Evolutionary conservation across 1,140 invertebrate genomes (phyloP).

Genomic region (Cydia amplana): DNA sequence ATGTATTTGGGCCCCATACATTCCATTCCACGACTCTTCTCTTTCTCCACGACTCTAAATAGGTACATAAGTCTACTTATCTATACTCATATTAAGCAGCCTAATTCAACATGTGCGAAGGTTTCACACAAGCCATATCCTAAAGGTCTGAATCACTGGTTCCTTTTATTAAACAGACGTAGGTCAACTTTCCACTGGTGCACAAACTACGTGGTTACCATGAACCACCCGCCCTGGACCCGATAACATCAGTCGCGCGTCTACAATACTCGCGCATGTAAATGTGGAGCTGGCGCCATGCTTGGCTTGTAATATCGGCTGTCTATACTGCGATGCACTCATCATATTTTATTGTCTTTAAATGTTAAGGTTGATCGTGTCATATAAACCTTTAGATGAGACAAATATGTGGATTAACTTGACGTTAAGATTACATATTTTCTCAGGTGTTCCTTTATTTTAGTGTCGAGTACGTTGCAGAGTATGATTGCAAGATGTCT

Average conservation of each 20-base stretch:
- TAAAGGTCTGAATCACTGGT: background rate
- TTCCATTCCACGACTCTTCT: no score
- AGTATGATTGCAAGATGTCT: no score
- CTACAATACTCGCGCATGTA: slow-evolving; percentile 51
- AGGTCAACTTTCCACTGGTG: background rate
- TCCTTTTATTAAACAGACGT: background rate
- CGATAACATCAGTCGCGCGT: slow-evolving; percentile 57
- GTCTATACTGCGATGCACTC: background rate
- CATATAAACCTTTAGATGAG: background rate
- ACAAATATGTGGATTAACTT: background rate
- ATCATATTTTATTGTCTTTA: background rate
- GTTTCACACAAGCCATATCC: background rate
- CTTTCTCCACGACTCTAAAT: no score
- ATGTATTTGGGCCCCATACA: no score
- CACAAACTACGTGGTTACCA: slow-evolving; percentile 41
- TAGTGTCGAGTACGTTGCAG: no score
- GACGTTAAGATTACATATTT: no score
- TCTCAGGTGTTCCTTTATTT: no score
- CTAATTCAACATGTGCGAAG: no score
- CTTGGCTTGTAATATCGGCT: background rate
- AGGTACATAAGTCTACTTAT: no score
- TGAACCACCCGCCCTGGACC: slow-evolving; percentile 53
- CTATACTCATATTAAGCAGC: no score
- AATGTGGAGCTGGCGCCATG: slow-evolving; percentile 53
- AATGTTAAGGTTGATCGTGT: slow-evolving; percentile 8